Base-by-base conservation (phyloP, 2,888 invertebrate species). In the Rhagophthalmus giganteus region DNA sequence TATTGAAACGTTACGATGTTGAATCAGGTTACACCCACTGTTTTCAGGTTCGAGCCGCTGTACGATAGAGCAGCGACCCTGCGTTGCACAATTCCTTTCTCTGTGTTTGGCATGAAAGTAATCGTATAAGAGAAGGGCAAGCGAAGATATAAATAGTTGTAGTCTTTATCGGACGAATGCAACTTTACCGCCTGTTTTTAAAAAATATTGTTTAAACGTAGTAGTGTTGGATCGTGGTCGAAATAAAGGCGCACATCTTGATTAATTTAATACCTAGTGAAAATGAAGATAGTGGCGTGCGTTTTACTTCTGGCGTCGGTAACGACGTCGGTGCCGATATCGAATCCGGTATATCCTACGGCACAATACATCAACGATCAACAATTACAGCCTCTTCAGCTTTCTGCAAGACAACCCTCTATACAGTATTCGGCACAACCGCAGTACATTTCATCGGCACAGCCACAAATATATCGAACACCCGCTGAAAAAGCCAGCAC, bases 361-460 rank as follows among this genome's bases (percentile, higher is more conserved):
- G n/a, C 35, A 25, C 55, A 55, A 13, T 55, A 51, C 78, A 1
- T 78, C 77, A 28, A 78, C 78, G 55, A 76, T 77, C 26, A 71
- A 77, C 33, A 71, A 78, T 47, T 78, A 79, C 68, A 80, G 79
- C 70, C 75, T 76, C 62, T 79, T 73, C 52, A 69, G 59, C 50
- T 76, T 73, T 54, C 79, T 75, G 14, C 79, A 72, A 15, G 73
- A 74, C 68, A 75, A 64, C 67, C 26, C 72, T 75, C 74, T 7
- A 74, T 74, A 37, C 49, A 49, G 9, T 49, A 49, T 13, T 20
- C 7, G 11, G 24, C 20, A 24, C n/a, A n/a, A n/a, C n/a, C n/a
- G n/a, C n/a, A n/a, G n/a, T n/a, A n/a, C n/a, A n/a, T n/a, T n/a
- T n/a, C n/a, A n/a, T n/a, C n/a, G n/a, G n/a, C n/a, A 12, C 34